A percentile compares a stretch with the other conserved stretches of the same genome.
Conservation (phyloP, 2,888 invertebrate genomes). For the Acronicta aceris region DNA sequence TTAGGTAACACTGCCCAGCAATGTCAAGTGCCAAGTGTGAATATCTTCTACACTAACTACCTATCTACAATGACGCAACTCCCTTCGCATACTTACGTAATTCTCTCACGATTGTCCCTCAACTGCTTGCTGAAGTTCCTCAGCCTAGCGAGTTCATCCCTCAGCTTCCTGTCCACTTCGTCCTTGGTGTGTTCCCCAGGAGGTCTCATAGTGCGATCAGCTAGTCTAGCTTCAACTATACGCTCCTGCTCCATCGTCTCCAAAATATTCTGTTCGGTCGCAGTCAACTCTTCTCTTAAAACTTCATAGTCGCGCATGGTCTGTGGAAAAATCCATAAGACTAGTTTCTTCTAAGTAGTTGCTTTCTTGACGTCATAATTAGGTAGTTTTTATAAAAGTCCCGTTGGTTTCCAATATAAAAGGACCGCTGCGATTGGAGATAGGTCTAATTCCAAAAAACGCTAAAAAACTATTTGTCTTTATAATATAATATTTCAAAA, state of each 20-base stretch:
- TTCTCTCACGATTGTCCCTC: conserved; percentile 88
- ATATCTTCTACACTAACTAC: too few species aligned
- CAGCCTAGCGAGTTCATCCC: conserved; percentile 90
- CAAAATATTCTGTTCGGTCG: conserved; percentile 91
- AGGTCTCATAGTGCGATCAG: conserved; percentile 91
- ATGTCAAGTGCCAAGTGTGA: too few species aligned
- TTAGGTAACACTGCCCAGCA: too few species aligned
- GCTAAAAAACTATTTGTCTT: too few species aligned
- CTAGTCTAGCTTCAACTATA: conserved; percentile 92
- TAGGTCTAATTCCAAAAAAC: too few species aligned
- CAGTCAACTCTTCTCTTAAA: conserved; percentile 91
- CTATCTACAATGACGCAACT: too few species aligned
- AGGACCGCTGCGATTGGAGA: too few species aligned
- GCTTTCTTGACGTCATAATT: background rate
- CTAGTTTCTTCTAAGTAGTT: background rate
- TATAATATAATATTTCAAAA: too few species aligned
- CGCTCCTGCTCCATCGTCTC: conserved; percentile 92
- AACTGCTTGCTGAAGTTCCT: conserved; percentile 89
- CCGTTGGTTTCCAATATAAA: too few species aligned
- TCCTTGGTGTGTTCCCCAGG: conserved; percentile 91
- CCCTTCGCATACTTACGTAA: conserved; percentile 81
- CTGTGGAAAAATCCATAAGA: conserved; percentile 67
- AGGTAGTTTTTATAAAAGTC: too few species aligned
- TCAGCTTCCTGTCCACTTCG: conserved; percentile 90
- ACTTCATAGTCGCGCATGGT: conserved; percentile 92